phyloP scores from a whole-genome alignment of 1,140 invertebrate genomes.

The Tyrophagus putrescentiae region DNA sequence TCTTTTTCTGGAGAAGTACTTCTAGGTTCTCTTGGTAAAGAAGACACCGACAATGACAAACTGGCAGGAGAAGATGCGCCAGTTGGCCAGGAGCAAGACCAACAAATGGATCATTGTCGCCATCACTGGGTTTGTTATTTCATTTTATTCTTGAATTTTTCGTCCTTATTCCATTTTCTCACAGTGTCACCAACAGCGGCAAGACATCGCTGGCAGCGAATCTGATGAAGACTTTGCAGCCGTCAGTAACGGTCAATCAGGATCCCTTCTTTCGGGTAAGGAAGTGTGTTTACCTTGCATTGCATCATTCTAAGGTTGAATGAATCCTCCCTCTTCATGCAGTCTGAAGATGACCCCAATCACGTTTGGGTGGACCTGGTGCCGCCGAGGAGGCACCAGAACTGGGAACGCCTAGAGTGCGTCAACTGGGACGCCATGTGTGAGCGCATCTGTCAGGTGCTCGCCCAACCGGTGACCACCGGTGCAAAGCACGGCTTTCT shows the following conservation, averaged over 20 bases:
- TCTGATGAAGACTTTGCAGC: conserved; percentile 33
- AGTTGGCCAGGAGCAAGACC: neutral
- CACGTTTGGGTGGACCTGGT: conserved; percentile 41
- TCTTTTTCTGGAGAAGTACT: too few relatives aligned
- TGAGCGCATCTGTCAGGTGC: neutral
- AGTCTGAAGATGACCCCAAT: conserved; percentile 41
- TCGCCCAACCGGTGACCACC: neutral
- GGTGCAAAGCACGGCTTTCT: neutral
- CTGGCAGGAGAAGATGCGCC: neutral
- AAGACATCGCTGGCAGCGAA: conserved; percentile 53
- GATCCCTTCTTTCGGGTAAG: conserved; percentile 53
- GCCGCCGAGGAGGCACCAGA: conserved; percentile 51
- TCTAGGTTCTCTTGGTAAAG: too few relatives aligned
- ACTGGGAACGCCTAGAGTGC: conserved; percentile 57
- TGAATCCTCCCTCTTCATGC: neutral
- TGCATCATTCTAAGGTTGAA: neutral
- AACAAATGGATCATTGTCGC: neutral
- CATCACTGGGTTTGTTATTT: neutral
- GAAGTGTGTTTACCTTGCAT: neutral
- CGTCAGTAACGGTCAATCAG: conserved; percentile 48
- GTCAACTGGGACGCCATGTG: conserved; percentile 48
- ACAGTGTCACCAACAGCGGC: conserved; percentile 54
- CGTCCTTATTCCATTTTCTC: neutral
- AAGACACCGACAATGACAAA: neutral
- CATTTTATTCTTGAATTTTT: neutral